A percentile compares a stretch with the other conserved stretches of the same genome.
phyloP scores from a whole-genome alignment of 2,797 vertebrate species.

The Benthosema pterotum region DNA sequence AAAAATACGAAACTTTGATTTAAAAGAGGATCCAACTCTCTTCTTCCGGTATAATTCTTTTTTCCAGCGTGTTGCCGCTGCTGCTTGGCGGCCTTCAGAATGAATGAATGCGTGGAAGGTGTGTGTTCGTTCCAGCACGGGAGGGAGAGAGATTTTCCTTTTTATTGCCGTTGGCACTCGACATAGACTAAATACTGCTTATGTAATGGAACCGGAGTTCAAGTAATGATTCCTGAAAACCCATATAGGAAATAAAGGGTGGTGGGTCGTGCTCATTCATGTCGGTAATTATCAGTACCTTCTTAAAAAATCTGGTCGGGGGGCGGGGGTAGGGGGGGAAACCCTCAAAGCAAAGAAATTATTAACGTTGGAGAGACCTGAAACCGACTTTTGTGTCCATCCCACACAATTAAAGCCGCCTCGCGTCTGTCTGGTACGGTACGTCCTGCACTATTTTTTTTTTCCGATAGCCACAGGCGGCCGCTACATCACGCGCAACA shows the following conservation, averaged over 20 bases:
- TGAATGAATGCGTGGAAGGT: slow-evolving; percentile 43
- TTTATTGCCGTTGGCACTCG: slow-evolving; percentile 69
- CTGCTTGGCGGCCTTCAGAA: slow-evolving; percentile 33
- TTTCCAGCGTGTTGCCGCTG: no score
- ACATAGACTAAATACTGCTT: slow-evolving; percentile 71
- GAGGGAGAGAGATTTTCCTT: slow-evolving; percentile 64
- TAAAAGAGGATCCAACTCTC: slow-evolving; percentile 14
- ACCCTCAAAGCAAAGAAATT: slow-evolving; percentile 64
- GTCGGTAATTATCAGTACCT: slow-evolving; percentile 62
- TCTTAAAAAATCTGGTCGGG: no score
- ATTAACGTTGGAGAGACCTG: slow-evolving; percentile 64
- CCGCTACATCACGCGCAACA: slow-evolving; percentile 7
- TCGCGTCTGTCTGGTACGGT: slow-evolving; percentile 32
- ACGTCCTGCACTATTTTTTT: slow-evolving; percentile 42
- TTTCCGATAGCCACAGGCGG: slow-evolving; percentile 36
- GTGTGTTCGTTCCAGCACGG: slow-evolving; percentile 50
- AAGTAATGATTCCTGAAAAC: slow-evolving; percentile 35
- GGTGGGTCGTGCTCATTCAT: slow-evolving; percentile 70
- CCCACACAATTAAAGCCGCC: slow-evolving; percentile 47
- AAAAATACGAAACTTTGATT: slow-evolving; percentile 25
- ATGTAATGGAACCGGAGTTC: slow-evolving; percentile 67
- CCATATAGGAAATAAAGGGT: slow-evolving; percentile 61
- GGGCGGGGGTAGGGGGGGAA: no score
- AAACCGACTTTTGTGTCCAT: slow-evolving; percentile 34
- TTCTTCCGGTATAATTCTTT: slow-evolving; percentile 15